Percentiles rank a stretch among this genome's conserved stretches.
These are phyloP conservation scores for Ancistrus triradiatus DNA, from an alignment of 2,113 vertebrate genomes.

Conservation along the genomic window DNA sequence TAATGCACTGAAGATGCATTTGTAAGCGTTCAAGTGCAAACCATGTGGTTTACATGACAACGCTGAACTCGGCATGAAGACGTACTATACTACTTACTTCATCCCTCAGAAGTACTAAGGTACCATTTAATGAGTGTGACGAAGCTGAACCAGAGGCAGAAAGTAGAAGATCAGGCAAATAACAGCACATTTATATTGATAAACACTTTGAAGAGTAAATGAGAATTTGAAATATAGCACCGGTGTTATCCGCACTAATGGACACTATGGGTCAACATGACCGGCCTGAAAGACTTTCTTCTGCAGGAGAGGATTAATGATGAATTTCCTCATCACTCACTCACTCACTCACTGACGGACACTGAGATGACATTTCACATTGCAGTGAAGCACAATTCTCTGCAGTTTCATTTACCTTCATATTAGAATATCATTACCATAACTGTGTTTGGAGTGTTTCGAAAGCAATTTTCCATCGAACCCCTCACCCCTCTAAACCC, in stretches of 20 bases:
- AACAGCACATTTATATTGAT: neutral
- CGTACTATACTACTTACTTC: no score
- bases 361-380: conserved; percentile 30
- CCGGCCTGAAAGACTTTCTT: neutral
- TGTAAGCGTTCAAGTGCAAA: no score
- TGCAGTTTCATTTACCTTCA: conserved; percentile 34
- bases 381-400: conserved; percentile 22
- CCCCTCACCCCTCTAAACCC: conserved; percentile 40
- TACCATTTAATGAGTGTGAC: neutral
- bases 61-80: no score
- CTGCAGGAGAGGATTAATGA: neutral
- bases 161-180: neutral
- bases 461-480: conserved; percentile 55
- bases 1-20: no score
- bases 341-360: neutral
- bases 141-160: neutral
- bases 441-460: conserved; percentile 47
- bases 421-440: conserved; percentile 38
- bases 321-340: neutral
- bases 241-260: neutral
- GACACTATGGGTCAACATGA: neutral
- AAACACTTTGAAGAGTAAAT: neutral
- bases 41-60: no score
- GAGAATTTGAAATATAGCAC: neutral
- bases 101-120: no score